phyloP scores from a whole-genome alignment of 2,888 invertebrate genomes.

The Amiota communis region DNA sequence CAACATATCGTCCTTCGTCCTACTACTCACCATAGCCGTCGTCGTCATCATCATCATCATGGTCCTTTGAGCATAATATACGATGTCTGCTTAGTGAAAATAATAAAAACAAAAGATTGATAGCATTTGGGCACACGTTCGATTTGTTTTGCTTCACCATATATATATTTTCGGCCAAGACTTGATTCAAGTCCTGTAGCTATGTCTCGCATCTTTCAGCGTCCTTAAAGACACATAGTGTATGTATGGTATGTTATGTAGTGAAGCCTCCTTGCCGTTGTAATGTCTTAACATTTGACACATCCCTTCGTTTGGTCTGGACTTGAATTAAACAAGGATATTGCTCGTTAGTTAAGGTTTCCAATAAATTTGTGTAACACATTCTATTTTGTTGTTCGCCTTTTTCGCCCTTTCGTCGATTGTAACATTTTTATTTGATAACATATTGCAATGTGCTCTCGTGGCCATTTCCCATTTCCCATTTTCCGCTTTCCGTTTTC shows the following conservation, averaged over 20 bases:
- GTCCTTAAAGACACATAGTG: slow-evolving; percentile 56
- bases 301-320: slow-evolving; percentile 60
- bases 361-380: slow-evolving; percentile 68
- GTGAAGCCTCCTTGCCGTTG: no score
- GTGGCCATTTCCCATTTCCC: slow-evolving; percentile 43
- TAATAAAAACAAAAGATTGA: slow-evolving; percentile 68
- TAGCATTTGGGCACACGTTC: slow-evolving; percentile 67
- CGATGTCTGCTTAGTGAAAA: slow-evolving; percentile 17
- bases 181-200: not conserved
- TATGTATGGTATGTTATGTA: slow-evolving; percentile 34
- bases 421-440: slow-evolving; percentile 68
- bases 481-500: slow-evolving; percentile 18
- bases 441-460: slow-evolving; percentile 59
- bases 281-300: slow-evolving; percentile 72
- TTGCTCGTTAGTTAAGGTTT: slow-evolving; percentile 68
- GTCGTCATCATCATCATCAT: not conserved
- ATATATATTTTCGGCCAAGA: not conserved
- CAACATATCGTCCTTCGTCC: slow-evolving; percentile 1
- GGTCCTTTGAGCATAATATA: slow-evolving; percentile 16
- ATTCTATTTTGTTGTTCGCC: slow-evolving; percentile 49
- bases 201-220: slow-evolving; percentile 44
- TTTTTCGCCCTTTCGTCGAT: slow-evolving; percentile 57
- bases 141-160: slow-evolving; percentile 61
- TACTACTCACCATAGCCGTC: not conserved
- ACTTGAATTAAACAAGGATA: slow-evolving; percentile 51